Conservation (phyloP, 2,888 invertebrate genomes). For the Tigriopus californicus region DNA sequence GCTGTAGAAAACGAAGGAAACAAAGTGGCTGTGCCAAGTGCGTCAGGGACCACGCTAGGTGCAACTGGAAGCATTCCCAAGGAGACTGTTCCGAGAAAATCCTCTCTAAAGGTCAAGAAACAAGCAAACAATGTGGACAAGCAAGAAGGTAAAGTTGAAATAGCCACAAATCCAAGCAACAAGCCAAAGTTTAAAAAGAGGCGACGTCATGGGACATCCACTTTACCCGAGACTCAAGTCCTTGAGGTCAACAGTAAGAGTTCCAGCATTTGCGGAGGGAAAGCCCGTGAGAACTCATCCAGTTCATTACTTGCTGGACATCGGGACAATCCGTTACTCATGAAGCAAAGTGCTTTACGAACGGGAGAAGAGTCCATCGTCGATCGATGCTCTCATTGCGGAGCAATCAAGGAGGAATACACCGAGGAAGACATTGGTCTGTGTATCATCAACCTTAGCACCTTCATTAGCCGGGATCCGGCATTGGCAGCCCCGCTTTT, state of each 20-base stretch:
- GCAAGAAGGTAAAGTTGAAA: no score
- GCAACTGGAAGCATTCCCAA: not conserved
- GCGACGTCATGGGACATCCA: not conserved
- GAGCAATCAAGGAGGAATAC: constrained; percentile 68
- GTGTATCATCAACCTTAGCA: constrained; percentile 77
- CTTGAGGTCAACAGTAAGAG: not conserved
- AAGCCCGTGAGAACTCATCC: not conserved
- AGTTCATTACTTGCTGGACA: not conserved
- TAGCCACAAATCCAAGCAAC: not conserved
- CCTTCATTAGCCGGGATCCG: constrained; percentile 90
- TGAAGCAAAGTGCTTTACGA: constrained; percentile 42
- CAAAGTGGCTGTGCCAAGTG: not conserved
- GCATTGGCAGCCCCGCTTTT: constrained; percentile 79
- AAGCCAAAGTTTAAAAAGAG: not conserved
- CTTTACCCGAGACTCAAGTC: not conserved
- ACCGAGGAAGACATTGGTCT: constrained; percentile 91
- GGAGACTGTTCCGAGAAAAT: not conserved
- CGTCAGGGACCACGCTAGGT: not conserved
- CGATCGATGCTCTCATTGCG: constrained; percentile 62
- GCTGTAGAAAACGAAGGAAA: no score
- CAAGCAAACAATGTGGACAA: no score
- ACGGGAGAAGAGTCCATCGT: constrained; percentile 38
- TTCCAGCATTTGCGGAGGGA: constrained; percentile 8
- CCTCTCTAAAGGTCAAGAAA: not conserved
- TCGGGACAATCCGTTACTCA: constrained; percentile 17